Evolutionary conservation across 2,113 vertebrate species (phyloP).

Genomic region (Penelope pileata): DNA sequence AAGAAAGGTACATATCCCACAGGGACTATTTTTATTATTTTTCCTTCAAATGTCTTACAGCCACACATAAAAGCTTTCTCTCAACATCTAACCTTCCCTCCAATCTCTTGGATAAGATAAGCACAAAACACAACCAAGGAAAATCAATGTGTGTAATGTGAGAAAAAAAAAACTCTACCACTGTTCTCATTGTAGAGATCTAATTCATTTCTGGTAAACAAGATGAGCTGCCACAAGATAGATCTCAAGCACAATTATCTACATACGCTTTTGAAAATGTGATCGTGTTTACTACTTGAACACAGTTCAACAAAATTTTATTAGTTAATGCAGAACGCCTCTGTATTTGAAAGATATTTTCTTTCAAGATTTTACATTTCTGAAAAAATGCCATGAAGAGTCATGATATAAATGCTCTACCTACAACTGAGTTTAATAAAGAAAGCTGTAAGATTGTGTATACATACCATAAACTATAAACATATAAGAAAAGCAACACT

Average conservation of each 20-base stretch:
- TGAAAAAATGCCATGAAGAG: neutral
- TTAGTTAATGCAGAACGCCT: neutral
- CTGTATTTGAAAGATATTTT: neutral
- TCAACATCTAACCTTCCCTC: neutral
- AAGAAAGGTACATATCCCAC: neutral
- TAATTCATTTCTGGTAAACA: neutral
- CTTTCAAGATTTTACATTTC: neutral
- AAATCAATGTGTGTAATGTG: neutral
- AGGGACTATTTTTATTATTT: neutral
- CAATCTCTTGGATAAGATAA: neutral
- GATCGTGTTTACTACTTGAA: neutral
- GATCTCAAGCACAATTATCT: neutral
- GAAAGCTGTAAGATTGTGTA: neutral
- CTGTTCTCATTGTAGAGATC: neutral
- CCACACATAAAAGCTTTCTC: neutral
- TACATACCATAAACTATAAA: neutral
- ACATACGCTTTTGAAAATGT: neutral
- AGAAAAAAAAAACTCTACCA: neutral
- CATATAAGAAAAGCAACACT: neutral
- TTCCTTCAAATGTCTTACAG: neutral
- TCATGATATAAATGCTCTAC: fast-evolving
- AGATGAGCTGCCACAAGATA: neutral
- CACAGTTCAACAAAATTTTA: neutral
- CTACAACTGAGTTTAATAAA: neutral
- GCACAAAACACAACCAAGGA: neutral